phyloP scores from a whole-genome alignment of 1,140 invertebrate species.

The Bombyx mori region DNA sequence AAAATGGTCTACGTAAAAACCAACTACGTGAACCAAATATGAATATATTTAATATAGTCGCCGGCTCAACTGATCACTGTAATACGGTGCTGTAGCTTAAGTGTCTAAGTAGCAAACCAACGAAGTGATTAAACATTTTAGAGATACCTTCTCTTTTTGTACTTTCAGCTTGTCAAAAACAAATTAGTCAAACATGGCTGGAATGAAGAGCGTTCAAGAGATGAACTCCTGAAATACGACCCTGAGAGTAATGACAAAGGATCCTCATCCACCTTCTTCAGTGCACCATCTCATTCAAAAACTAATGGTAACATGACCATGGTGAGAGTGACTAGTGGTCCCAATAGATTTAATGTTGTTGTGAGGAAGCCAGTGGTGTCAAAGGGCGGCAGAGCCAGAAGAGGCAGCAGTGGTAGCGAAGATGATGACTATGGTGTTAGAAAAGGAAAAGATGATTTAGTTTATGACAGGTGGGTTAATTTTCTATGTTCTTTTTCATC shows the following conservation, averaged over 20 bases:
- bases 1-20: too few species aligned
- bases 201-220: conserved; percentile 63
- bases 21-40: too few species aligned
- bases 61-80: too few species aligned
- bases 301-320: conserved; percentile 37
- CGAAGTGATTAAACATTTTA: too few species aligned
- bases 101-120: too few species aligned
- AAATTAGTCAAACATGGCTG: conserved; percentile 57
- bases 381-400: conserved; percentile 38
- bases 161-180: conserved; percentile 55
- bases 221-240: conserved; percentile 60
- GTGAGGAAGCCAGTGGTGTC: conserved; percentile 25
- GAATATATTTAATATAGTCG: too few species aligned
- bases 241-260: conserved; percentile 53
- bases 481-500: not conserved
- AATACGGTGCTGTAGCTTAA: too few species aligned
- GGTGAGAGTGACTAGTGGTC: conserved; percentile 37
- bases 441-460: conserved; percentile 59
- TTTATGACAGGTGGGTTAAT: conserved; percentile 53
- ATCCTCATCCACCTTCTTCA: conserved; percentile 14
- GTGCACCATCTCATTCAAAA: conserved; percentile 4
- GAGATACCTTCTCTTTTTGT: too few species aligned
- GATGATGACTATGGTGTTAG: conserved; percentile 58
- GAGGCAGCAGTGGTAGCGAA: conserved; percentile 57
- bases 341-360: conserved; percentile 11